Percentiles rank a stretch among this genome's conserved stretches.
Evolutionary conservation across 2,797 vertebrate species (phyloP).

Genomic region (Pteronotus mesoamericanus): DNA sequence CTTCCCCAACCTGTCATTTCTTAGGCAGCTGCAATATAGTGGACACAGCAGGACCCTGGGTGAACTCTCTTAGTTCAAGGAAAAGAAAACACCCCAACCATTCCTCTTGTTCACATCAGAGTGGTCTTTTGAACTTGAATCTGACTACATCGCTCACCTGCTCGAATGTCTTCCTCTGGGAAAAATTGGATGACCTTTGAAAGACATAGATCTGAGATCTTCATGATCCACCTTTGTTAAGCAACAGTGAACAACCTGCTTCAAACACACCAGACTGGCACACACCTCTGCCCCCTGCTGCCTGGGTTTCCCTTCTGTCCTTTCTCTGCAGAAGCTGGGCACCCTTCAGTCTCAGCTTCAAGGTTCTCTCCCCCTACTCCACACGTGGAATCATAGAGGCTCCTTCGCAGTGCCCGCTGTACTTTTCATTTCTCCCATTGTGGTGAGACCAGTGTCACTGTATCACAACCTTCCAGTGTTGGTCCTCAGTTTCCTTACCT

Average conservation of each 20-base stretch:
- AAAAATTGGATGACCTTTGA: background rate
- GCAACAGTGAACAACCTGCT: background rate
- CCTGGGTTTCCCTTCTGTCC: background rate
- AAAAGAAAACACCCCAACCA: background rate
- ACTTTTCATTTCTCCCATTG: background rate
- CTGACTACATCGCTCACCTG: background rate
- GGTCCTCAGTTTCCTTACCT: background rate
- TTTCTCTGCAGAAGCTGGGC: background rate
- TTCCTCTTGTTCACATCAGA: background rate
- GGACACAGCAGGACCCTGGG: background rate
- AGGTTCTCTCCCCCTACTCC: background rate
- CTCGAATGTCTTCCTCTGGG: background rate
- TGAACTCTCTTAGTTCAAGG: background rate
- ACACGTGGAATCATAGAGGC: background rate
- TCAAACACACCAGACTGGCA: background rate
- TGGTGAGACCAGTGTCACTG: background rate
- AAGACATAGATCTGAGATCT: background rate
- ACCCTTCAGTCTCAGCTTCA: no score
- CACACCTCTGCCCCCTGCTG: fast-evolving
- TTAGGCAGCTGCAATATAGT: background rate
- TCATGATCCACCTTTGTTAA: background rate
- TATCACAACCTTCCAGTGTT: background rate
- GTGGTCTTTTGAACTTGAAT: background rate
- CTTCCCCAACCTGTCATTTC: background rate
- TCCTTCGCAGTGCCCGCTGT: background rate